Conservation (phyloP, 2,888 invertebrate species). For the Pyrrhia umbra region DNA sequence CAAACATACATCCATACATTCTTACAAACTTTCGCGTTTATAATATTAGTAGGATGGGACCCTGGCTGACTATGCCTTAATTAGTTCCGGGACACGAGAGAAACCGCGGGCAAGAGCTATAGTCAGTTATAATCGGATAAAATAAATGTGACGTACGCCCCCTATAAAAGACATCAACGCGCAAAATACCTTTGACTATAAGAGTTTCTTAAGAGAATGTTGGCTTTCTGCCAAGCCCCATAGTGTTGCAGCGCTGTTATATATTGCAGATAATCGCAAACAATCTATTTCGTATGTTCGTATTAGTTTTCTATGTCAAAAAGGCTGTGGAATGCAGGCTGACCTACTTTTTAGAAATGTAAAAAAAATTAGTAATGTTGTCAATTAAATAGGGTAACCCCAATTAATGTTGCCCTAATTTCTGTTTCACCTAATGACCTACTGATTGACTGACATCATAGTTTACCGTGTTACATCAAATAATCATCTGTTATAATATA, state of each 20-base stretch:
- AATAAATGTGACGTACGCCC: slow-evolving; percentile 20
- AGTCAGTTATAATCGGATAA: not conserved
- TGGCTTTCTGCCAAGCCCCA: slow-evolving; percentile 45
- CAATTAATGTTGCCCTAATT: not conserved
- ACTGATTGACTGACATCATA: slow-evolving; percentile 24
- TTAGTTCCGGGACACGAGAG: too few relatives aligned
- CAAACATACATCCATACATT: too few relatives aligned
- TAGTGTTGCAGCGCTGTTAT: slow-evolving; percentile 13
- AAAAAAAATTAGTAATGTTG: not conserved
- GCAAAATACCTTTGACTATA: slow-evolving; percentile 9
- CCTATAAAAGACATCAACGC: slow-evolving; percentile 59
- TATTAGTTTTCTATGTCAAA: not conserved
- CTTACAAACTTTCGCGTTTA: too few relatives aligned
- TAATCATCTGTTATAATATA: slow-evolving; percentile 4
- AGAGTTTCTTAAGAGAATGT: slow-evolving; percentile 36
- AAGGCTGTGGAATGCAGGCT: not conserved
- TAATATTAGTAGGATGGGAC: too few relatives aligned
- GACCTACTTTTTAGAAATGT: slow-evolving; percentile 4
- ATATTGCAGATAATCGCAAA: slow-evolving; percentile 5
- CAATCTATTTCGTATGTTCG: slow-evolving; percentile 1
- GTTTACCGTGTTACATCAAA: slow-evolving; percentile 25
- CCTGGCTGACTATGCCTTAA: not conserved
- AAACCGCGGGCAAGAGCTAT: too few relatives aligned
- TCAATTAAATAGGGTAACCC: not conserved
- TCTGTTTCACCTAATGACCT: slow-evolving; percentile 31